Evolutionary conservation across 2,797 vertebrate species (phyloP), one percentile per base, ranked within the genome.

Genomic region (Megalops cyprinoides): DNA sequence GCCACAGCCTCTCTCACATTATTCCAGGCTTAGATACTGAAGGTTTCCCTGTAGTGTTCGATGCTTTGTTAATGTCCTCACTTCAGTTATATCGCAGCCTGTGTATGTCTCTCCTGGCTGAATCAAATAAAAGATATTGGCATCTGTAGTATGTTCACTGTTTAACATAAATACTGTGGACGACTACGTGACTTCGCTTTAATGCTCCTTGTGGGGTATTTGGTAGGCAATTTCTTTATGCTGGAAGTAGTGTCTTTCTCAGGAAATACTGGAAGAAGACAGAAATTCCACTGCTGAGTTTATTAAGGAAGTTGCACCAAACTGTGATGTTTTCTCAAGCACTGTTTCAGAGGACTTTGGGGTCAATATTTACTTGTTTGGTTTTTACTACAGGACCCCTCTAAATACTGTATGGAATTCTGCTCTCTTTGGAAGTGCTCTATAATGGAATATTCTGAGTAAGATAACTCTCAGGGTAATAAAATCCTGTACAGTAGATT

Each of bases 201-300:
- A 0, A 6, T 56, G 74, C n/a, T 83, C 81, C 39, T 74, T 65
- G 46, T 0, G n/a, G n/a, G n/a, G n/a, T n/a, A n/a, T n/a, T n/a
- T n/a, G n/a, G n/a, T n/a, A n/a, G n/a, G n/a, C n/a, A n/a, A n/a
- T n/a, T n/a, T n/a, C n/a, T n/a, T n/a, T n/a, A n/a, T n/a, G 1
- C 48, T 37, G 56, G 2, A 39, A 25, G 6, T 74, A 44, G 44
- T 15, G 20, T 49, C 15, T 75, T 20, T 55, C 49, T 39, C 28
- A 31, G 20, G 31, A 14, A 48, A 75, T 14, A 49, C 25, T 48
- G 31, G 51, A 23, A 37, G 9, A 51, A 42, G 28, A 55, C 34
- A 56, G 23, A 60, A 83, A 87, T 88, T 91, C 75, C 86, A 82
- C 31, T 39, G n/a, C 49, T 20, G 60, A 56, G 48, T 76, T 37